Evolutionary conservation across 2,888 invertebrate species (phyloP).

Genomic region (Gerris lacustris): DNA sequence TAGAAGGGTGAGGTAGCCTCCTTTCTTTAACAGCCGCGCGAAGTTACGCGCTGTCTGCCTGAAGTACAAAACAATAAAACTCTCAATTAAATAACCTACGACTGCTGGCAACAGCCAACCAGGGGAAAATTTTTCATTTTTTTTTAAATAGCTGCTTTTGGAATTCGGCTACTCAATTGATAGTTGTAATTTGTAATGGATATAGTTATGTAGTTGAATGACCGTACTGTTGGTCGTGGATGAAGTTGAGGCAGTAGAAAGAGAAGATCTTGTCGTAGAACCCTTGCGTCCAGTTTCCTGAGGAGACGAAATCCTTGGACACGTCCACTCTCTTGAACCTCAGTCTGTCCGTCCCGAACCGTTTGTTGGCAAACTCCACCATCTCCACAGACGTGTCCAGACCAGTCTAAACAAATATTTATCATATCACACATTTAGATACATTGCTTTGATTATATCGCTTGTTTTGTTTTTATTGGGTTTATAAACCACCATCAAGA

Average conservation of each 20-base stretch:
- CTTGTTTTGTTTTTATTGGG: too few species aligned
- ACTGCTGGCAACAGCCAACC: too few species aligned
- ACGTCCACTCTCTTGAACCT: not conserved
- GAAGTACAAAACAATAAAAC: not conserved
- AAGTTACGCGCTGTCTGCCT: slow-evolving; percentile 45
- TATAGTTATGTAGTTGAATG: too few species aligned
- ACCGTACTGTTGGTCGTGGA: slow-evolving; percentile 53
- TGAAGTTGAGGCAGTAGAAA: slow-evolving; percentile 70
- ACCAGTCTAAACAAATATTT: not conserved
- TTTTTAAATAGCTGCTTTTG: too few species aligned
- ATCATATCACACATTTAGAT: too few species aligned
- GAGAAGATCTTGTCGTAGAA: slow-evolving; percentile 58
- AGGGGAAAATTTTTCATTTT: too few species aligned
- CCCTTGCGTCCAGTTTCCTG: slow-evolving; percentile 30
- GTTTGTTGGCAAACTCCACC: slow-evolving; percentile 1
- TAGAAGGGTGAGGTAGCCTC: slow-evolving; percentile 55
- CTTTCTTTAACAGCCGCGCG: slow-evolving; percentile 48
- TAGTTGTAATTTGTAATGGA: too few species aligned
- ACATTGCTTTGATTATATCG: too few species aligned
- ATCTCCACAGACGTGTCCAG: slow-evolving; percentile 1
- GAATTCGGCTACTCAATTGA: too few species aligned
- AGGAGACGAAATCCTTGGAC: not conserved
- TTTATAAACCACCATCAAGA: too few species aligned
- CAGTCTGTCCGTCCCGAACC: not conserved
- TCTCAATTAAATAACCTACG: not conserved